Conservation (phyloP, 2,888 invertebrate genomes). For the Spialia ferax region DNA sequence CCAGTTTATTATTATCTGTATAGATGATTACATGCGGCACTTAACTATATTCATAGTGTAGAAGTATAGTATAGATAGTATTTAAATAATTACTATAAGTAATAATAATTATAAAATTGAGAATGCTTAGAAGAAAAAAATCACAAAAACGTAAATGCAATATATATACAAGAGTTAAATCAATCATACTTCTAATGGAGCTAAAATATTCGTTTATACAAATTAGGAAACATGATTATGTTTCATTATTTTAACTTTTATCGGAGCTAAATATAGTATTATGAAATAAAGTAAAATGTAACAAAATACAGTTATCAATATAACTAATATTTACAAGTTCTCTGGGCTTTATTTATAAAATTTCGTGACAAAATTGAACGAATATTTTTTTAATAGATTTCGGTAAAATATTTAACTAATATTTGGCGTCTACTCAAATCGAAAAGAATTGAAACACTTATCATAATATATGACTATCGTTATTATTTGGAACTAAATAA, state of each 20-base stretch:
- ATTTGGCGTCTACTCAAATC: constrained; percentile 78
- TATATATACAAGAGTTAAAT: constrained; percentile 73
- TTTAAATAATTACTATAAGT: constrained; percentile 61
- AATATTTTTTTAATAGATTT: constrained; percentile 42
- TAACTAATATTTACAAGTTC: constrained; percentile 45
- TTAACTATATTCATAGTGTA: constrained; percentile 58
- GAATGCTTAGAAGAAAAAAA: constrained; percentile 66
- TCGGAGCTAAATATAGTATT: constrained; percentile 64
- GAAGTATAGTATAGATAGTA: too few relatives aligned
- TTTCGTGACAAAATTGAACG: constrained; percentile 52
- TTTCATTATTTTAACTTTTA: constrained; percentile 57
- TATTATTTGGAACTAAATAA: constrained; percentile 80
- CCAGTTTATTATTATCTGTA: constrained; percentile 62
- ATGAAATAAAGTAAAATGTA: constrained; percentile 58
- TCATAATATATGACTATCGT: constrained; percentile 72
- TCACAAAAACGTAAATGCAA: constrained; percentile 83
- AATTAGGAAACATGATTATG: constrained; percentile 54
- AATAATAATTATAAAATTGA: constrained; percentile 49
- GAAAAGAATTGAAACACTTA: constrained; percentile 61
- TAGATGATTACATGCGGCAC: constrained; percentile 72
- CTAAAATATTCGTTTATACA: constrained; percentile 59
- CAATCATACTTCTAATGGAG: constrained; percentile 57
- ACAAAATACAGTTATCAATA: constrained; percentile 58
- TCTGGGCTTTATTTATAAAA: constrained; percentile 43
- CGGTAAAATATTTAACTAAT: constrained; percentile 71